Conservation (phyloP, 1,140 invertebrate species). For the Lordiphosa collinella region DNA sequence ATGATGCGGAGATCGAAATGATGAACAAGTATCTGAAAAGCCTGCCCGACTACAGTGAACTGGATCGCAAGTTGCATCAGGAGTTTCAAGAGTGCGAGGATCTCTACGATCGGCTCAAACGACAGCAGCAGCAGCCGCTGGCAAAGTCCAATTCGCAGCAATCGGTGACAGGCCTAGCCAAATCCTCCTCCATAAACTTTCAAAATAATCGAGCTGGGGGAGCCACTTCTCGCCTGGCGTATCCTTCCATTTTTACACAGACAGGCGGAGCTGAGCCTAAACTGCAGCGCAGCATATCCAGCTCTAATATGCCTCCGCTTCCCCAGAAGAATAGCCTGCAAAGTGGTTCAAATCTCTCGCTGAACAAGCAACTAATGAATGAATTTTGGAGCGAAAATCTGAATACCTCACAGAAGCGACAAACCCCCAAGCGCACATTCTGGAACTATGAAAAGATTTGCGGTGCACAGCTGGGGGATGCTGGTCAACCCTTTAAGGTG, state of each 20-base stretch:
- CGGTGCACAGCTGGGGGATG: constrained; percentile 58
- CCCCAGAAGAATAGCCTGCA: constrained; percentile 23
- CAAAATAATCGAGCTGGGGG: constrained; percentile 31
- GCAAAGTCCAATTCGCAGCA: constrained; percentile 75
- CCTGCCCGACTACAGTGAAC: constrained; percentile 76
- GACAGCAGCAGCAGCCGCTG: constrained; percentile 54
- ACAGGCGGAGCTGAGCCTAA: constrained; percentile 43
- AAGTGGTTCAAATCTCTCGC: constrained; percentile 67
- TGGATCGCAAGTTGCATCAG: constrained; percentile 73
- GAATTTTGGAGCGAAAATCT: constrained; percentile 79
- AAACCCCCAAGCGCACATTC: constrained; percentile 70
- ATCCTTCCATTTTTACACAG: constrained; percentile 72
- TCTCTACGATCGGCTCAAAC: constrained; percentile 71
- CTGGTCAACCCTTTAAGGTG: constrained; percentile 66
- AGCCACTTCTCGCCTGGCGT: constrained; percentile 42
- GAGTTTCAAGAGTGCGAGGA: constrained; percentile 79
- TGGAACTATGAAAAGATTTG: constrained; percentile 80
- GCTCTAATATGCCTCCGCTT: constrained; percentile 61
- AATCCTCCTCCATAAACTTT: constrained; percentile 68
- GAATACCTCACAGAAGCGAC: constrained; percentile 60
- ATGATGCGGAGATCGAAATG: constrained; percentile 79
- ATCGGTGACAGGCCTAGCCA: constrained; percentile 38
- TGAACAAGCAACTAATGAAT: constrained; percentile 78
- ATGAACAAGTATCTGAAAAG: constrained; percentile 79
- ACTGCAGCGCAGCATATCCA: constrained; percentile 73